phyloP scores from a whole-genome alignment of 2,888 invertebrate species.

The Melieria omissa region DNA sequence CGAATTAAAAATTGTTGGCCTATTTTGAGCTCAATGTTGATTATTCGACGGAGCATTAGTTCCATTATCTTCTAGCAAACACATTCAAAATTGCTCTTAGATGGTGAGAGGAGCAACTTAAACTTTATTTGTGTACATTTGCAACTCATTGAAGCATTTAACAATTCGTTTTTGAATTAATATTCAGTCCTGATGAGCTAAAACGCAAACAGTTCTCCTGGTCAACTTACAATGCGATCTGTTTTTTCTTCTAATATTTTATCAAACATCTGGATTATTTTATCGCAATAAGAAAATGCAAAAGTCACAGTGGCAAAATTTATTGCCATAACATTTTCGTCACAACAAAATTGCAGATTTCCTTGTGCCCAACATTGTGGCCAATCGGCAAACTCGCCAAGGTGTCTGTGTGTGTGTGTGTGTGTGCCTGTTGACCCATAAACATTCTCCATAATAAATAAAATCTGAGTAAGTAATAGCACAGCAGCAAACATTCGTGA shows the following conservation, averaged over 20 bases:
- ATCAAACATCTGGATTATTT: background rate
- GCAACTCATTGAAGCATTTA: constrained; percentile 9
- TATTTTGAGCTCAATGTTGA: too few species aligned
- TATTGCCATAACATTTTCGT: background rate
- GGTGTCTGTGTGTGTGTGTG: too few species aligned
- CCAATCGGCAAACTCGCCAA: too few species aligned
- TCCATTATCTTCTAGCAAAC: too few species aligned
- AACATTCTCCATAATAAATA: too few species aligned
- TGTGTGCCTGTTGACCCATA: too few species aligned
- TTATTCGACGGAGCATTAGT: too few species aligned
- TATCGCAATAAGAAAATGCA: background rate
- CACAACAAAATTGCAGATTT: background rate
- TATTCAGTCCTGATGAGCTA: background rate
- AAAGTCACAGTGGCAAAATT: background rate
- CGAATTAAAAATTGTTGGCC: too few species aligned
- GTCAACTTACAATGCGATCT: background rate
- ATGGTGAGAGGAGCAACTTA: too few species aligned
- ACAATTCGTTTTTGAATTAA: background rate
- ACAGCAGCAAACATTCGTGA: background rate
- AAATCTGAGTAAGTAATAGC: background rate
- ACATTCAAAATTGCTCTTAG: too few species aligned
- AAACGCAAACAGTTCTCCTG: background rate
- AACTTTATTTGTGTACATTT: background rate
- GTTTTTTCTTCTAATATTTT: background rate
- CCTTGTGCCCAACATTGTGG: too few species aligned